A percentile compares a stretch with the other conserved stretches of the same genome.
Evolutionary conservation across 2,113 vertebrate genomes (phyloP).

Genomic region (Chaetops frenatus): DNA sequence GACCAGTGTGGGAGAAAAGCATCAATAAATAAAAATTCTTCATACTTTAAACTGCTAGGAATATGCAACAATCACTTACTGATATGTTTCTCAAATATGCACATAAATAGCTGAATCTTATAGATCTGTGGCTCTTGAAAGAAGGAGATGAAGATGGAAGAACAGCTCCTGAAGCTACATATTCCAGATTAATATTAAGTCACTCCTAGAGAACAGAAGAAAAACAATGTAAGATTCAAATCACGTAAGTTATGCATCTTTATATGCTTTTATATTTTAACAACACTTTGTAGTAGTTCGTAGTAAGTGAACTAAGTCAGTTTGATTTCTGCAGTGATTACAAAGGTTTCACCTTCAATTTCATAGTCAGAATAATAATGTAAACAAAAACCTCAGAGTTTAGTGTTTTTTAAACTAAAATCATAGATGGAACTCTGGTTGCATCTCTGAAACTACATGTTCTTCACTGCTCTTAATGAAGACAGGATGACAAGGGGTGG

Average conservation of each 20-base stretch:
- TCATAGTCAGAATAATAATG: background rate
- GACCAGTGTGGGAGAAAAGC: background rate
- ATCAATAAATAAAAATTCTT: background rate
- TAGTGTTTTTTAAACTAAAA: background rate
- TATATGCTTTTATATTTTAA: background rate
- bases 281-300: background rate
- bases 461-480: background rate
- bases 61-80: background rate
- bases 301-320: background rate
- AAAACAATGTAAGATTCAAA: background rate
- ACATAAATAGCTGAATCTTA: background rate
- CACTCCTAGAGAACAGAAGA: background rate
- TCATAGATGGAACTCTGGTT: background rate
- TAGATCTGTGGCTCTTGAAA: background rate
- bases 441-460: background rate
- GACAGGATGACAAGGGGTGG: accelerated
- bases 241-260: background rate
- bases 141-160: background rate
- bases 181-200: background rate
- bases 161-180: background rate
- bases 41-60: background rate
- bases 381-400: background rate
- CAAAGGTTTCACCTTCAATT: background rate
- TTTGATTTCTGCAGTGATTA: background rate
- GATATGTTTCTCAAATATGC: background rate